These are phyloP conservation scores for Lapara coniferarum DNA, from an alignment of 2,888 invertebrate genomes.

Conservation along the genomic window DNA sequence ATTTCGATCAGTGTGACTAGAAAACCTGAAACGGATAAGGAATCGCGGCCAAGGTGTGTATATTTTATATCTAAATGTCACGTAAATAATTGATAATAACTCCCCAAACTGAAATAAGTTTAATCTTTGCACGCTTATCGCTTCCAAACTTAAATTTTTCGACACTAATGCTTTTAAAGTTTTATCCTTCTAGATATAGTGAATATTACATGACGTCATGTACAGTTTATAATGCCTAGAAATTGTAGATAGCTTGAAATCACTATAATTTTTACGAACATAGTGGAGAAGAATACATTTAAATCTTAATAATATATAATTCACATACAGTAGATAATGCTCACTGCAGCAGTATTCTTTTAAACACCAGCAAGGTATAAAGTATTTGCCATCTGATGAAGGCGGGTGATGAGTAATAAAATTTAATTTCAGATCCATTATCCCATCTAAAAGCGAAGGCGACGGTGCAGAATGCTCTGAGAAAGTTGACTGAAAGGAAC, in stretches of 20 bases:
- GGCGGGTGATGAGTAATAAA: constrained; percentile 32
- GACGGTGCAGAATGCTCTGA: constrained; percentile 82
- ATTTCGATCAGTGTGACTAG: constrained; percentile 78
- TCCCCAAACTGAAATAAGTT: constrained; percentile 70
- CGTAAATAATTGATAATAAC: constrained; percentile 80
- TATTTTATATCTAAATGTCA: constrained; percentile 63
- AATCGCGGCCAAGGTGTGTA: constrained; percentile 79
- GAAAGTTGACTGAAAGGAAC: constrained; percentile 81
- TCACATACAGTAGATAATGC: constrained; percentile 15
- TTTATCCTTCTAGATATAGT: constrained; percentile 41
- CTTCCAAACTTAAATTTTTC: constrained; percentile 74
- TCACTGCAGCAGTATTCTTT: constrained; percentile 12
- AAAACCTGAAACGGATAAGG: constrained; percentile 72
- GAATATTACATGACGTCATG: constrained; percentile 43
- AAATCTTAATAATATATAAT: constrained; percentile 14
- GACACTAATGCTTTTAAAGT: constrained; percentile 78
- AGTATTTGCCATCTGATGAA: constrained; percentile 25
- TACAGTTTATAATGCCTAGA: constrained; percentile 35
- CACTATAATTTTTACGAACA: constrained; percentile 33
- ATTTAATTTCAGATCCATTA: constrained; percentile 78
- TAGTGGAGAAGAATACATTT: constrained; percentile 6
- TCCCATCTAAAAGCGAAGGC: constrained; percentile 82
- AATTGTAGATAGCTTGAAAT: constrained; percentile 46
- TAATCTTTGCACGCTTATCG: constrained; percentile 81
- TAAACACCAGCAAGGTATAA: constrained; percentile 8